Evolutionary conservation across 2,113 vertebrate genomes (phyloP), one percentile per base, ranked within the genome.

Genomic region (Larimichthys crocea): DNA sequence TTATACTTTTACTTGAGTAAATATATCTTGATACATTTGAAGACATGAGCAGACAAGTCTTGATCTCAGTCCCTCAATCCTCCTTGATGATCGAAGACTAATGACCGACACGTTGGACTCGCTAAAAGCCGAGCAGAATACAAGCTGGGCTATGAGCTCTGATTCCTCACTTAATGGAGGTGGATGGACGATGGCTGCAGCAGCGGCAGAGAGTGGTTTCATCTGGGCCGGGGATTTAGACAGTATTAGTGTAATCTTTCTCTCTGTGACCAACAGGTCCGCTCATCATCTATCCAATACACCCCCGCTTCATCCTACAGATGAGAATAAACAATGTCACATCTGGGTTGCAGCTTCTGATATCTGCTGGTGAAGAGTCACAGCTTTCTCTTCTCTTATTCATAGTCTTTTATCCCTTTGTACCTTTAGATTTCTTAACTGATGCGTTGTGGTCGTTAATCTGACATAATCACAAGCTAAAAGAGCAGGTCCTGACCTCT

Each of bases 181-280:
- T 35, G 48, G 63, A 29, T 5, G 35, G 22, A 14, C 15, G 9
- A 10, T 5, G 46, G 56, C 24, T 5, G 42, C 11, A 12, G 19
- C 11, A 12, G 42, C 2, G 3, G 29, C 56, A 4, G 29, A 73
- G 74, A 67, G 68, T 15, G 75, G 8, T 88, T 82, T 63, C 35
- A 88, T 85, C 73, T 72, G 69, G 9, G 56, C 69, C 7, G 35
- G 11, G 83, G 88, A 84, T 90, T 92, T 86, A 24, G 10, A 70
- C 14, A 46, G 82, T n/a, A 91, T 91, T 91, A 92, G 49, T 84
- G 24, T 91, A 88, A 92, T 91, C 91, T 90, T 72, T 26, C 50
- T 56, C 66, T 76, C 66, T 15, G 83, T 66, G 82, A 76, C 68
- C 80, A 80, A 86, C 83, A 86, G 85, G 80, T 85, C 82, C 2